A percentile compares a stretch with the other conserved stretches of the same genome.
Evolutionary conservation across 2,797 vertebrate genomes (phyloP).

Genomic region (Tokudaia tokunoshimensis): DNA sequence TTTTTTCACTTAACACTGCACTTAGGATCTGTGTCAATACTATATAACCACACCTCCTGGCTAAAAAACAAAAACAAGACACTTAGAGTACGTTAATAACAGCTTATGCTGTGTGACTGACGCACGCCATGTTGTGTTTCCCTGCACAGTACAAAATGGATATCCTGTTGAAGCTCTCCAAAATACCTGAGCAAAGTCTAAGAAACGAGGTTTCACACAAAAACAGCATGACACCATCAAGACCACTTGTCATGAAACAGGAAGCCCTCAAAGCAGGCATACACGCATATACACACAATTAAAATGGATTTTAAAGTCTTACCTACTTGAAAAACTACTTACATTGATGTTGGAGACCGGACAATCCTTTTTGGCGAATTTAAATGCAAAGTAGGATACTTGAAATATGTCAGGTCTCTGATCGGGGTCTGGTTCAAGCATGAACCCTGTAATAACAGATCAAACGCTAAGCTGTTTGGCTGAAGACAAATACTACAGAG

Average conservation of each 20-base stretch:
- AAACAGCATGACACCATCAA: not conserved
- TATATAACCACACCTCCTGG: not conserved
- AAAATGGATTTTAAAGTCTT: conserved; percentile 38
- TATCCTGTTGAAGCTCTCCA: not conserved
- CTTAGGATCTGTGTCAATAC: not conserved
- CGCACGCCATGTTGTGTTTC: not conserved
- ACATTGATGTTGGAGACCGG: conserved; percentile 97
- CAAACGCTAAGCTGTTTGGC: conserved; percentile 40
- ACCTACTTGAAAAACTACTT: conserved; percentile 85
- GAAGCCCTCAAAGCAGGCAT: not conserved
- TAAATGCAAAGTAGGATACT: conserved; percentile 97
- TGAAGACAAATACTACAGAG: not conserved
- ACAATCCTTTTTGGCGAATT: conserved; percentile 95
- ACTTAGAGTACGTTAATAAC: not conserved
- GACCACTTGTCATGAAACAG: not conserved
- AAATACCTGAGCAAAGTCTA: not conserved
- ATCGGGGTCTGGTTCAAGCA: conserved; percentile 98
- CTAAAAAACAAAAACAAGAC: not conserved
- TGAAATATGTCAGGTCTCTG: conserved; percentile 98
- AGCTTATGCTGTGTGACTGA: not conserved
- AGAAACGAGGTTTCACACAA: not conserved
- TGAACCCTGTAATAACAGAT: conserved; percentile 92
- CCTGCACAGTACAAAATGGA: not conserved
- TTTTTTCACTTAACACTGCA: not conserved
- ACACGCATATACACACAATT: not conserved